Conservation (phyloP, 2,797 vertebrate genomes). For the Scomberomorus guttatus region DNA sequence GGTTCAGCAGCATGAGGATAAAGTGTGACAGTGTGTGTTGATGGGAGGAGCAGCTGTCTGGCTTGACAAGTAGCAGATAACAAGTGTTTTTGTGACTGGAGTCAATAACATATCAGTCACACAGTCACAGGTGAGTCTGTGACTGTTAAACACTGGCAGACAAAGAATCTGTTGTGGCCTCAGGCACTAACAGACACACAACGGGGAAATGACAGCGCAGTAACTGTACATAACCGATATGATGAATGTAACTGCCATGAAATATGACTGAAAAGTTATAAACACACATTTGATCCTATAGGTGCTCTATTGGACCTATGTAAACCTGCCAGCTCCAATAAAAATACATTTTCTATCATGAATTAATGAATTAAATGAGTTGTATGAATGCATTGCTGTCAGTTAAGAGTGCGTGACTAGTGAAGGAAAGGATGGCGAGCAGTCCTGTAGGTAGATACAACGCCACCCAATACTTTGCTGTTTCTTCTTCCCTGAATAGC, state of each 20-base stretch:
- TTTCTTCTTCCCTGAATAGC: conserved; percentile 45
- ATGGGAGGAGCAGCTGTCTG: conserved; percentile 25
- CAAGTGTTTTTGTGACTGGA: conserved; percentile 32
- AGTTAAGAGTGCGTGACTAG: not conserved
- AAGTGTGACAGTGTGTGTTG: not conserved
- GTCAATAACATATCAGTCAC: conserved; percentile 55
- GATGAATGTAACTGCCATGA: not conserved
- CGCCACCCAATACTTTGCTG: conserved; percentile 1
- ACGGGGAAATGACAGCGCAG: not conserved
- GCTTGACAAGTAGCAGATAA: conserved; percentile 31
- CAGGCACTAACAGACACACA: conserved; percentile 14
- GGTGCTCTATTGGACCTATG: no score
- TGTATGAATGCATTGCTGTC: conserved; percentile 17
- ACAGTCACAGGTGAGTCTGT: conserved; percentile 24
- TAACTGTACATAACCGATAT: conserved; percentile 4
- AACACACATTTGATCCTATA: not conserved
- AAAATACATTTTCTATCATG: not conserved
- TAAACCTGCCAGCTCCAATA: not conserved
- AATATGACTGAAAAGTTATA: not conserved
- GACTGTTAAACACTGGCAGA: conserved; percentile 14
- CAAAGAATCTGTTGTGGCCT: conserved; percentile 27
- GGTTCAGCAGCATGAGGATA: not conserved
- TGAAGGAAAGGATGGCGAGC: not conserved
- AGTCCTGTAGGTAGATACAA: not conserved
- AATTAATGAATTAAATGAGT: not conserved